phyloP scores from a whole-genome alignment of 1,140 invertebrate species.

The Babylonia areolata region DNA sequence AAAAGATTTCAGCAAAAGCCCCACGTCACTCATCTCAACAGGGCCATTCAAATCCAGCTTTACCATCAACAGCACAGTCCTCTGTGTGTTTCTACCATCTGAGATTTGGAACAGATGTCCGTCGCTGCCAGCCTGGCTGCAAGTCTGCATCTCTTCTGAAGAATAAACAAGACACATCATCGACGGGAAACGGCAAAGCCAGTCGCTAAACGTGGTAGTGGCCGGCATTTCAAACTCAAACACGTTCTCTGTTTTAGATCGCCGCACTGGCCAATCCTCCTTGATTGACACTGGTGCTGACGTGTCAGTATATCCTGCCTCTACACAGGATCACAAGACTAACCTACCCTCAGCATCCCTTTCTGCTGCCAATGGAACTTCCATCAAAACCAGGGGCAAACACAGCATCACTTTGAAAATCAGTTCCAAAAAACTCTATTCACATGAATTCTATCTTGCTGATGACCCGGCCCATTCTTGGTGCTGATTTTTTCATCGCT shows the following conservation, averaged over 20 bases:
- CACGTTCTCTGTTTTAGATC: neutral
- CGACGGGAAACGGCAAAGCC: neutral
- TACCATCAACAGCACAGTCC: neutral
- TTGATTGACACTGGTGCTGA: conserved; percentile 13
- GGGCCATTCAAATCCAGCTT: neutral
- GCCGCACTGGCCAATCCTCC: neutral
- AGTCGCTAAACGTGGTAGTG: neutral
- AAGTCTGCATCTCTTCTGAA: neutral
- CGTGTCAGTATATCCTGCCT: conserved; percentile 8
- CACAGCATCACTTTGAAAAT: neutral
- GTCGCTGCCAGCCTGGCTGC: neutral
- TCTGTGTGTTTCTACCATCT: neutral
- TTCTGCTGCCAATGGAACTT: conserved; percentile 4
- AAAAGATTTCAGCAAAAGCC: neutral
- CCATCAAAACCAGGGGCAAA: neutral
- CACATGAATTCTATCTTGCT: neutral
- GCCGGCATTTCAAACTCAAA: neutral
- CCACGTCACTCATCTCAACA: neutral
- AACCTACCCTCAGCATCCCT: neutral
- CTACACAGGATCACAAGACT: neutral
- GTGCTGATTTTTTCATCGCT: no score
- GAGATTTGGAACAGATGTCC: neutral
- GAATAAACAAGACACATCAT: neutral
- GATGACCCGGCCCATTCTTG: no score
- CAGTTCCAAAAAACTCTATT: neutral